Percentiles rank a stretch among this genome's conserved stretches.
Evolutionary conservation across 2,113 vertebrate species (phyloP).

Genomic region (Eublepharis macularius): DNA sequence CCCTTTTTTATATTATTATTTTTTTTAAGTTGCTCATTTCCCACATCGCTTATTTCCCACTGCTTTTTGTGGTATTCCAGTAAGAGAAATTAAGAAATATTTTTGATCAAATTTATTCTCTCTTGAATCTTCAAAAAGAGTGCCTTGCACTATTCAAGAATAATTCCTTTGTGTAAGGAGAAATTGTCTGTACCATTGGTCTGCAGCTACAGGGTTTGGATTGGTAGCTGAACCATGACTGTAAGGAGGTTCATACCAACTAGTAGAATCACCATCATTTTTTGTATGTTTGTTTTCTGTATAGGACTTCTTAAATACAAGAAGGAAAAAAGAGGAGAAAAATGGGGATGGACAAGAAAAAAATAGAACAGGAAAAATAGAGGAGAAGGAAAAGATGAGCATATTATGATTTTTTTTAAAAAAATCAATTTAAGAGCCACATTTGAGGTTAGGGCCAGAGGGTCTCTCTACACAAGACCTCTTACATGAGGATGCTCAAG

Average conservation of each 20-base stretch:
- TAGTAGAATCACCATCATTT: background rate
- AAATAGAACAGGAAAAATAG: no score
- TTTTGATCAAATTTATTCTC: constrained; percentile 13
- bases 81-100: constrained; percentile 15
- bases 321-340: background rate
- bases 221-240: background rate
- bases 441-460: no score
- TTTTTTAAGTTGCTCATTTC: background rate
- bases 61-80: background rate
- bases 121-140: background rate
- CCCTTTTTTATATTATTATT: constrained; percentile 7
- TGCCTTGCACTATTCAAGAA: background rate
- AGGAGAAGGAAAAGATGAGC: no score
- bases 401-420: no score
- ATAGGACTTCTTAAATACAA: background rate
- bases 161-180: background rate
- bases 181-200: background rate
- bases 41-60: background rate
- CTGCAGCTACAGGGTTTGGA: background rate
- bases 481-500: no score
- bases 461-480: no score
- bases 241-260: background rate
- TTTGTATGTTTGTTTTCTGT: background rate
- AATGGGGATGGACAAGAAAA: no score
- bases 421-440: no score